Percentiles rank a stretch among this genome's conserved stretches.
Conservation (phyloP, 2,113 vertebrate species). For the human (Homo sapiens) region GRCh38 chr3:171084501-171085000, state of each 20-base stretch:
- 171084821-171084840: slow-evolving; percentile 65
- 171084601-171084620: not conserved
- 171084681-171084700: slow-evolving; percentile 29
- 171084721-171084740: not conserved
- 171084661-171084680: slow-evolving; percentile 48
- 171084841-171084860: slow-evolving; percentile 58
- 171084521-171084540: slow-evolving; percentile 60
- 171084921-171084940: slow-evolving; percentile 1
- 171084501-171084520: slow-evolving; percentile 60
- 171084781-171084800: slow-evolving; percentile 36
- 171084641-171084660: not conserved
- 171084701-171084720: slow-evolving; percentile 33
- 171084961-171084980: slow-evolving; percentile 21
- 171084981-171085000: not conserved
- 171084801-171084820: slow-evolving; percentile 71
- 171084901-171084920: slow-evolving; percentile 65
- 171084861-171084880: slow-evolving; percentile 59
- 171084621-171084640: not conserved
- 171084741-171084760: slow-evolving; percentile 36
- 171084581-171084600: not conserved
- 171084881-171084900: slow-evolving; percentile 58
- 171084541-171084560: not conserved
- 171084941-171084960: slow-evolving; percentile 10
- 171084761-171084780: slow-evolving; percentile 41
- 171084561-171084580: slow-evolving; percentile 32